Evolutionary conservation across 2,888 invertebrate genomes (phyloP).

Genomic region (Aphrophora alni): DNA sequence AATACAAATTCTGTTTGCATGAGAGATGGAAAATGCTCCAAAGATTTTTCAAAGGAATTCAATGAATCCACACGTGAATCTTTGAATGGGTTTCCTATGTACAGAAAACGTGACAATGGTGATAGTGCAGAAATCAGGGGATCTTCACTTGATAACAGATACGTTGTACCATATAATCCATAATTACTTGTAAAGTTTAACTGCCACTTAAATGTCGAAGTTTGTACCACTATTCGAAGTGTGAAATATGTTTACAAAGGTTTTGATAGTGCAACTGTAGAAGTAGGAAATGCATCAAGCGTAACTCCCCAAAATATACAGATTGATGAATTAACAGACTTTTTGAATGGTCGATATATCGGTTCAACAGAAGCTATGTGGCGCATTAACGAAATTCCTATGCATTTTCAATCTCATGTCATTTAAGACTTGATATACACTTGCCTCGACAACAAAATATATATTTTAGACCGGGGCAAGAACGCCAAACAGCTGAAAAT

Average conservation of each 20-base stretch:
- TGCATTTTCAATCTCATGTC: not conserved
- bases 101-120: too few species aligned
- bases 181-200: not conserved
- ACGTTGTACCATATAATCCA: not conserved
- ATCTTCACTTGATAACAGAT: slow-evolving; percentile 7
- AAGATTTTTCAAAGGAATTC: slow-evolving; percentile 12
- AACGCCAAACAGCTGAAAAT: too few species aligned
- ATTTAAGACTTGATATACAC: slow-evolving; percentile 2
- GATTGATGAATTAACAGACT: too few species aligned
- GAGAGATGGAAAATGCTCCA: slow-evolving; percentile 12
- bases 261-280: too few species aligned
- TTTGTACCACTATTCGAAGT: not conserved
- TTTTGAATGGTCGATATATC: too few species aligned
- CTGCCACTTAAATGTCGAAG: slow-evolving; percentile 9
- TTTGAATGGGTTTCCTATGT: slow-evolving; percentile 10
- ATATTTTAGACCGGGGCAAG: too few species aligned
- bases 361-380: too few species aligned
- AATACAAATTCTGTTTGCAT: slow-evolving; percentile 14
- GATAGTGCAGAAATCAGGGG: too few species aligned
- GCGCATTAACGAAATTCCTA: not conserved
- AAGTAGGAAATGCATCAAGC: too few species aligned
- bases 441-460: slow-evolving; percentile 4
- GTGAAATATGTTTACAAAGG: too few species aligned
- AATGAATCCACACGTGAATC: slow-evolving; percentile 3
- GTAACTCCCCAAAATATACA: too few species aligned